Conservation (phyloP, 2,888 invertebrate species). For the Lycaena phlaeas region DNA sequence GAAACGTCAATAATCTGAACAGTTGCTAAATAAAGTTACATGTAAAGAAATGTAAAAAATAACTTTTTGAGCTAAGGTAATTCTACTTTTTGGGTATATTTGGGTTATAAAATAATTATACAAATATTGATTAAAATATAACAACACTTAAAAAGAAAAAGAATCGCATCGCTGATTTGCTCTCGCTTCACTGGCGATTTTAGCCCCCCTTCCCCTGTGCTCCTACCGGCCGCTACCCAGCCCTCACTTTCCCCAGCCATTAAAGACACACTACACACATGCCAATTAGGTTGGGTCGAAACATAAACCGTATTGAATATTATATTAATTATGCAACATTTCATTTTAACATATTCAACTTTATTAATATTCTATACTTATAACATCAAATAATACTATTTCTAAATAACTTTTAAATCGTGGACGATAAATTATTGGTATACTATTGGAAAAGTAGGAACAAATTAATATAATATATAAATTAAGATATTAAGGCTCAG, state of each 20-base stretch:
- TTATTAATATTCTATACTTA: too few relatives aligned
- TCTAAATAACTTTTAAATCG: too few relatives aligned
- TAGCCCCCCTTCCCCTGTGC: not conserved
- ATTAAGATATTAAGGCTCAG: too few relatives aligned
- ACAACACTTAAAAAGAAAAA: not conserved
- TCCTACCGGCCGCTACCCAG: not conserved
- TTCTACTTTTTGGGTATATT: constrained; percentile 3
- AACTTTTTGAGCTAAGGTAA: not conserved
- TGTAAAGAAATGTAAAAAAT: not conserved
- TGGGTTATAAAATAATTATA: constrained; percentile 1
- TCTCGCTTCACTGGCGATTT: constrained; percentile 10
- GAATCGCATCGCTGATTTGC: constrained; percentile 1
- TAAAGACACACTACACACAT: too few relatives aligned
- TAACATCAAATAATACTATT: too few relatives aligned
- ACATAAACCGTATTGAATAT: too few relatives aligned
- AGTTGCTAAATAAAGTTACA: not conserved
- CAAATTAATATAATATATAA: too few relatives aligned
- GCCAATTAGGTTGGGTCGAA: too few relatives aligned
- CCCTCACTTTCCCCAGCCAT: constrained; percentile 3
- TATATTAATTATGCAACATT: too few relatives aligned
- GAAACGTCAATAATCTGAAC: constrained; percentile 65
- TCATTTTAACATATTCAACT: too few relatives aligned
- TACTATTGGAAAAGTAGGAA: too few relatives aligned
- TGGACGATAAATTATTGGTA: too few relatives aligned
- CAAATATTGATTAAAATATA: constrained; percentile 6